phyloP scores from a whole-genome alignment of 1,140 invertebrate species.

The Hirudo medicinalis region DNA sequence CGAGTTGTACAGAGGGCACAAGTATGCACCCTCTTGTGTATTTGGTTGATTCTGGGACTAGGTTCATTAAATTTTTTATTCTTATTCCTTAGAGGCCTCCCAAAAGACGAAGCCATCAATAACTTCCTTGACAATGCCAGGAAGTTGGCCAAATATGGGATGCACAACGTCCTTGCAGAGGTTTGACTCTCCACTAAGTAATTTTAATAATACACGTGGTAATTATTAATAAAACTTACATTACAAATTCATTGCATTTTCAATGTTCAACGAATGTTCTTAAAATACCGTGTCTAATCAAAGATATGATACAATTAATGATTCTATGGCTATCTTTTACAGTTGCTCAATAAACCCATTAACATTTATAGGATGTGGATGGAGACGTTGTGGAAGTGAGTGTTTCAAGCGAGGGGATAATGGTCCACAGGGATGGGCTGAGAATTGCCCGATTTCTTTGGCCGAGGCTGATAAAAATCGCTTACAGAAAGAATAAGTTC shows the following conservation, averaged over 20 bases:
- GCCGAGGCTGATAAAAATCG: conserved; percentile 6
- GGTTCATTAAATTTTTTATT: no score
- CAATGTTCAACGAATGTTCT: no score
- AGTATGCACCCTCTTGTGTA: neutral
- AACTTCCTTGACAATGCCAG: neutral
- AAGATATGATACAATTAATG: no score
- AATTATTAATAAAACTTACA: no score
- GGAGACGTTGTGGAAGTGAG: neutral
- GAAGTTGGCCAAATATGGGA: neutral
- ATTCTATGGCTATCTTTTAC: no score
- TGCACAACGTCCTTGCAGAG: neutral
- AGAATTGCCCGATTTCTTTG: neutral
- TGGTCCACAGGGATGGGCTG: neutral
- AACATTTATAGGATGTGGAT: neutral
- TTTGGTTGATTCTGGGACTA: neutral
- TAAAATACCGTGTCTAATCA: no score
- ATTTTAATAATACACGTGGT: no score
- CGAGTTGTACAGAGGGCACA: neutral
- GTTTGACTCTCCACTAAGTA: neutral
- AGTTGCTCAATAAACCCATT: no score
- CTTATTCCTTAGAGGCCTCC: neutral
- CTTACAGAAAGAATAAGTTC: conserved; percentile 5
- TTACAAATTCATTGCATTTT: no score
- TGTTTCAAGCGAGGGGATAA: neutral
- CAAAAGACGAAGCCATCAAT: neutral